Conservation (phyloP, 2,797 vertebrate species). For the Danio jaintianensis region DNA sequence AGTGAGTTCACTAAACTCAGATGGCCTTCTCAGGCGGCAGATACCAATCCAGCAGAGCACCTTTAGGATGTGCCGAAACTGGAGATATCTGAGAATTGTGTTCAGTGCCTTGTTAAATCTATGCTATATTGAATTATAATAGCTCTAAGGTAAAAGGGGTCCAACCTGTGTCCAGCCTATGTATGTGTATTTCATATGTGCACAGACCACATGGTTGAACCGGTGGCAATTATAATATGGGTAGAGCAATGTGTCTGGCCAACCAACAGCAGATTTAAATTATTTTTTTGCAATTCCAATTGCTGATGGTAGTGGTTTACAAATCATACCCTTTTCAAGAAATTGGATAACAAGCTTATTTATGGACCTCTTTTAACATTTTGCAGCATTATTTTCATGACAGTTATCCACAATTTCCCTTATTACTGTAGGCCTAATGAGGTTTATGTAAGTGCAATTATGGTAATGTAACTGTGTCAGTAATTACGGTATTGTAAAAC, state of each 20-base stretch:
- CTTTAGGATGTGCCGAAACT: too few species aligned
- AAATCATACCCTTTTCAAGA: not conserved
- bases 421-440: not conserved
- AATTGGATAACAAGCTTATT: not conserved
- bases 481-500: not conserved
- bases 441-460: conserved; percentile 9
- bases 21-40: too few species aligned
- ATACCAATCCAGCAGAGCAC: too few species aligned
- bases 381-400: conserved; percentile 9
- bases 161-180: too few species aligned
- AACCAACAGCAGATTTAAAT: not conserved
- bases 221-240: not conserved
- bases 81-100: too few species aligned
- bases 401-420: conserved; percentile 14
- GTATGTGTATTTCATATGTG: not conserved
- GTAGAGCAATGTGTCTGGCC: not conserved
- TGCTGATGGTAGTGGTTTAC: not conserved
- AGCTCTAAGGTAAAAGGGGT: too few species aligned
- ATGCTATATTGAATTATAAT: too few species aligned
- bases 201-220: not conserved
- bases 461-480: not conserved
- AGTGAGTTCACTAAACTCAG: too few species aligned
- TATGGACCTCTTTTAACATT: not conserved
- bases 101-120: too few species aligned
- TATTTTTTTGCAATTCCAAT: not conserved